These are phyloP conservation scores for Theocolax elegans DNA, from an alignment of 1,140 invertebrate species.

Conservation along the genomic window DNA sequence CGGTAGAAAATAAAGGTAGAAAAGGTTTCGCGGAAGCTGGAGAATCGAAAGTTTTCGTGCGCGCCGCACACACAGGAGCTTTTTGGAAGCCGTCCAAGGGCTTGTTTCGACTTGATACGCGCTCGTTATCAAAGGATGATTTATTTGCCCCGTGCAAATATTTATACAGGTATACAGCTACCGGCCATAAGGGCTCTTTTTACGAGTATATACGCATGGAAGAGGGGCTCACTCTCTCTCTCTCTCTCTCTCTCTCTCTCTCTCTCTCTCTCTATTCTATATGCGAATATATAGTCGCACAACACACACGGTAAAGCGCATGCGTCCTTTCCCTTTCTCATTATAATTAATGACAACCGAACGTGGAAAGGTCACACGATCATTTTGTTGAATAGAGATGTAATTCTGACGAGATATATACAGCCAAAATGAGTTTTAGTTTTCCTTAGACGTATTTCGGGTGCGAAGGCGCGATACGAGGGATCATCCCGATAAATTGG, in stretches of 20 bases:
- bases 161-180: conserved; percentile 23
- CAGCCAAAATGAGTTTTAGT: no score
- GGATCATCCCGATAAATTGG: conserved; percentile 40
- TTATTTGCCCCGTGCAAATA: conserved; percentile 32
- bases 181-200: neutral
- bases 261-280: no score
- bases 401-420: no score
- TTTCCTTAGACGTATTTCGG: conserved; percentile 4
- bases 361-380: no score
- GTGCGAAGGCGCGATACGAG: conserved; percentile 35
- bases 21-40: conserved; percentile 5
- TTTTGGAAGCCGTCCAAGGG: conserved; percentile 38
- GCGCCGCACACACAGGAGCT: neutral
- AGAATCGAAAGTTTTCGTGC: neutral
- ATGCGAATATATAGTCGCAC: no score
- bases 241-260: neutral
- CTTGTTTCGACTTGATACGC: conserved; percentile 13
- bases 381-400: no score
- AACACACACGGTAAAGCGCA: no score
- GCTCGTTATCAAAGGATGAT: conserved; percentile 40
- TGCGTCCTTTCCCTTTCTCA: no score
- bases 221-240: neutral
- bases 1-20: conserved; percentile 32
- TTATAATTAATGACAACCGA: no score
- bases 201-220: neutral